A percentile compares a stretch with the other conserved stretches of the same genome.
Conservation (phyloP, 1,140 invertebrate genomes). For the Drosophila quadrilineata region DNA sequence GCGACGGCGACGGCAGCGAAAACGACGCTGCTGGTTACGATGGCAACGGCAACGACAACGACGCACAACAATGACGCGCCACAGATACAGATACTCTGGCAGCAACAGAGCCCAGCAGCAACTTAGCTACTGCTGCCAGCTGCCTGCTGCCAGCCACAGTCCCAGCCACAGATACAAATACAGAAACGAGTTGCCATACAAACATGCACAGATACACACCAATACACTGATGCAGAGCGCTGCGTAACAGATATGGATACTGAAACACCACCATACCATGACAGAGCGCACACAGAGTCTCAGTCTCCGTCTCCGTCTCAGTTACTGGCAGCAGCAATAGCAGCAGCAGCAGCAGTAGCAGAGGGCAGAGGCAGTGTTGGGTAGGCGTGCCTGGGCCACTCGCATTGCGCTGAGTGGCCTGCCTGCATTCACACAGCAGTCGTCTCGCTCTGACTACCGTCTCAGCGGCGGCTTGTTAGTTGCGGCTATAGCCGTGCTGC, state of each 20-base stretch:
- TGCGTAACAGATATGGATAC: conserved; percentile 47
- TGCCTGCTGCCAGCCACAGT: conserved; percentile 43
- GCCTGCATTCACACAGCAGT: conserved; percentile 4
- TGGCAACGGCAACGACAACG: conserved; percentile 30
- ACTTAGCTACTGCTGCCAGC: conserved; percentile 39
- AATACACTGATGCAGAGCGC: conserved; percentile 4
- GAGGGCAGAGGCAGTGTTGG: conserved; percentile 16
- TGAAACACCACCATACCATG: conserved; percentile 60
- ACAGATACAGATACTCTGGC: conserved; percentile 78
- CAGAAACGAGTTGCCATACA: conserved; percentile 3
- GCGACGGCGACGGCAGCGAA: conserved; percentile 15
- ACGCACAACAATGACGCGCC: conserved; percentile 76
- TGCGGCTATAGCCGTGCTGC: conserved; percentile 9
- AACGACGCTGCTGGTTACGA: conserved; percentile 39
- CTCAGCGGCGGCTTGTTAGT: neutral
- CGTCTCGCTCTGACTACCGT: conserved; percentile 35
- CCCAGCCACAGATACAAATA: conserved; percentile 47
- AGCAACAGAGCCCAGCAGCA: conserved; percentile 46
- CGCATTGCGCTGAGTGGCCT: conserved; percentile 45
- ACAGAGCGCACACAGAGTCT: conserved; percentile 2
- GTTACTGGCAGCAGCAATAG: neutral
- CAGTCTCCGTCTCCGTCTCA: too few species aligned
- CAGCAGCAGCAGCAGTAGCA: neutral
- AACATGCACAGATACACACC: conserved; percentile 5
- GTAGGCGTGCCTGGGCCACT: conserved; percentile 41